These are phyloP conservation scores for Lonchura striata DNA, from an alignment of 2,113 vertebrate genomes.

Conservation along the genomic window DNA sequence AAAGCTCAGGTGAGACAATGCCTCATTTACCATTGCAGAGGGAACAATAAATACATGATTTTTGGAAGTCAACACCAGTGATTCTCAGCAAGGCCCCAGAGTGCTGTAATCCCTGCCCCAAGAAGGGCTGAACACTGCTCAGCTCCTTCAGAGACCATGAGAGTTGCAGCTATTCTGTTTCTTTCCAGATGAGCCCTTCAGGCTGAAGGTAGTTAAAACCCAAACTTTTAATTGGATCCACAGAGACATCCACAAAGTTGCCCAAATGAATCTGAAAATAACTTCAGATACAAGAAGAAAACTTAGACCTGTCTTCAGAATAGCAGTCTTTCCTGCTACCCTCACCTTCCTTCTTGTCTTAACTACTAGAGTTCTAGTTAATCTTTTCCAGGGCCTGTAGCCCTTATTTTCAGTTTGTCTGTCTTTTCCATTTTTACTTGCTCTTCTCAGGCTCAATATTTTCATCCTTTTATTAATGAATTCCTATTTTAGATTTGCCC, in stretches of 20 bases:
- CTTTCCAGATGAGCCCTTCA: background rate
- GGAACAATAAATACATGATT: background rate
- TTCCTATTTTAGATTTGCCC: background rate
- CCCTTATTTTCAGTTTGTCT: background rate
- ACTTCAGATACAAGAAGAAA: background rate
- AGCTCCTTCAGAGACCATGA: background rate
- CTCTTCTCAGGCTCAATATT: background rate
- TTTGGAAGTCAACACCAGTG: background rate
- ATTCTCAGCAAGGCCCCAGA: background rate
- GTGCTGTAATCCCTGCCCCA: background rate
- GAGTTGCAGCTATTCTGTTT: background rate
- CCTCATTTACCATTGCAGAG: background rate
- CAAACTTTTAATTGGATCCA: slow-evolving; percentile 48
- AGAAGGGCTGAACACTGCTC: background rate
- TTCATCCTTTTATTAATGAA: background rate
- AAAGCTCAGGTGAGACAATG: background rate
- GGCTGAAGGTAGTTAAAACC: background rate
- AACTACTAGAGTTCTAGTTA: background rate
- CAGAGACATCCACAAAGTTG: slow-evolving; percentile 6
- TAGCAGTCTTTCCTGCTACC: background rate
- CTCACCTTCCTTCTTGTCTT: background rate
- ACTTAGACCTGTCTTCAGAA: background rate
- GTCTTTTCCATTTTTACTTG: background rate
- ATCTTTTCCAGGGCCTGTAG: background rate
- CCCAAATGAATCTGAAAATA: background rate